Percentiles rank a stretch among this genome's conserved stretches.
These are phyloP conservation scores for Arion vulgaris DNA, from an alignment of 1,140 invertebrate genomes.

Conservation along the genomic window DNA sequence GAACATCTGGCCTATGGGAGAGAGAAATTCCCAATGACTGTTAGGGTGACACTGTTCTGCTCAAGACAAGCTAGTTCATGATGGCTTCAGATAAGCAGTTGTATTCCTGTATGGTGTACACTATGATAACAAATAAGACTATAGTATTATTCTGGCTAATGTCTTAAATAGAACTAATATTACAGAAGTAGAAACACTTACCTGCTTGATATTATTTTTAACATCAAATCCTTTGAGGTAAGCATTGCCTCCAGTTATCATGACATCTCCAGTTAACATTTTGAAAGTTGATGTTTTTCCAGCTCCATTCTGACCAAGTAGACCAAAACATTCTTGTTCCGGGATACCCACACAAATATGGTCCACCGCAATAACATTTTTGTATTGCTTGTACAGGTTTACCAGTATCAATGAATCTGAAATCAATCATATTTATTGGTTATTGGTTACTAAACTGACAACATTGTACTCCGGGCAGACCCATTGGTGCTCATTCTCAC, in stretches of 20 bases:
- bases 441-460: not conserved
- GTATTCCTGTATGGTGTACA: too few species aligned
- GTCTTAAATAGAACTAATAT: too few species aligned
- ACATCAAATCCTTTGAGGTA: conserved; percentile 61
- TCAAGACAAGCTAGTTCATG: too few species aligned
- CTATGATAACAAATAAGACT: too few species aligned
- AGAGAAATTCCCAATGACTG: too few species aligned
- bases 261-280: conserved; percentile 81
- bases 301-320: conserved; percentile 89
- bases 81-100: too few species aligned
- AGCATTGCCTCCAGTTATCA: conserved; percentile 68
- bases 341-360: conserved; percentile 67
- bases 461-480: too few species aligned
- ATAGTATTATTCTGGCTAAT: too few species aligned
- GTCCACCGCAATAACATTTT: conserved; percentile 77
- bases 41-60: too few species aligned
- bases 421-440: not conserved
- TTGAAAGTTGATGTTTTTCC: conserved; percentile 93
- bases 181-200: conserved; percentile 48
- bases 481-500: too few species aligned
- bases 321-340: conserved; percentile 88
- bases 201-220: conserved; percentile 72
- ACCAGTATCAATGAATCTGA: conserved; percentile 59
- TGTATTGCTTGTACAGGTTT: conserved; percentile 76
- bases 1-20: too few species aligned